phyloP scores from a whole-genome alignment of 2,113 vertebrate genomes.

The Oophaga pumilio region DNA sequence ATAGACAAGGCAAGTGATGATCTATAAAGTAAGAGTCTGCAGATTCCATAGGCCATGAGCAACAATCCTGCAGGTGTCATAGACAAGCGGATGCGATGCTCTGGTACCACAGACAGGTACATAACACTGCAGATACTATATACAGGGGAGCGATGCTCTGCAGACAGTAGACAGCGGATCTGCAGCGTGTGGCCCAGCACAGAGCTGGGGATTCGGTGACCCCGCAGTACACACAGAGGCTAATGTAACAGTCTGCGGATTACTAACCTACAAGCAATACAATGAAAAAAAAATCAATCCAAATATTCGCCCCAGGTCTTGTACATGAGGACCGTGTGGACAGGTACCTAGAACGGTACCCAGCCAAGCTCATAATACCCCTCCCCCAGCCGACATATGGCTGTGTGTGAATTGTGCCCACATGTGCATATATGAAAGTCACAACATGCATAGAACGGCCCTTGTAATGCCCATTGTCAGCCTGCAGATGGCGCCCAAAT shows the following conservation, averaged over 20 bases:
- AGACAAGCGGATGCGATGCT: background rate
- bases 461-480: slow-evolving; percentile 27
- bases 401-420: slow-evolving; percentile 39
- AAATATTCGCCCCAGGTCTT: background rate
- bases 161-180: background rate
- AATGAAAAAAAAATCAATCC: slow-evolving; percentile 10
- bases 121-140: background rate
- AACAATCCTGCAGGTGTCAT: background rate
- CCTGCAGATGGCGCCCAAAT: slow-evolving; percentile 20
- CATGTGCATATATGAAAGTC: slow-evolving; percentile 49
- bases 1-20: background rate
- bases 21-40: background rate
- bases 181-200: background rate
- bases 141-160: background rate
- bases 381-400: slow-evolving; percentile 10
- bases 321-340: background rate
- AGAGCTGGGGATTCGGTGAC: background rate
- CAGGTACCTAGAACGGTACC: slow-evolving; percentile 46
- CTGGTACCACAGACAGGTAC: background rate
- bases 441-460: slow-evolving; percentile 44
- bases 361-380: background rate
- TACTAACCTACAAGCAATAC: slow-evolving; percentile 14
- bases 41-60: background rate
- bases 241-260: slow-evolving; percentile 3
- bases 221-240: background rate